Conservation (phyloP, 2,888 invertebrate species). For the Villa cingulata region DNA sequence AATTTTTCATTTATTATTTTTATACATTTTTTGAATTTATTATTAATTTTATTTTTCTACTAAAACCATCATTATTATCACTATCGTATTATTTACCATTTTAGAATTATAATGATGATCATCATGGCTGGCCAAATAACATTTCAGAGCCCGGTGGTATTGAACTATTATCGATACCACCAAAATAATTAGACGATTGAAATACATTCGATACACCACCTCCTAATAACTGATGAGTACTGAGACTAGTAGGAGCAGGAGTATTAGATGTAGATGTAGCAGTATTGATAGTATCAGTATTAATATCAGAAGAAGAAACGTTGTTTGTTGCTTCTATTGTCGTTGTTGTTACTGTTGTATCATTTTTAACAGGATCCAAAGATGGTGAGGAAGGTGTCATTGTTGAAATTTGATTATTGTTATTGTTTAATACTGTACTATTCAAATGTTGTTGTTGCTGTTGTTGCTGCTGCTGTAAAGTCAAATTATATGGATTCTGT, state of each 20-base stretch:
- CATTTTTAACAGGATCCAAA: slow-evolving; percentile 4
- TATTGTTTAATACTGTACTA: not conserved
- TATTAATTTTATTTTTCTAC: too few species aligned
- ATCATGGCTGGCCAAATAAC: slow-evolving; percentile 40
- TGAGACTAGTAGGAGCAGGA: too few species aligned
- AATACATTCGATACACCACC: slow-evolving; percentile 39
- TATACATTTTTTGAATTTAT: too few species aligned
- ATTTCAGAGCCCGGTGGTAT: slow-evolving; percentile 49
- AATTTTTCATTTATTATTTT: too few species aligned
- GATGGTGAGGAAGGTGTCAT: not conserved
- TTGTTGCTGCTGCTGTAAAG: slow-evolving; percentile 33
- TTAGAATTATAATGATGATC: too few species aligned
- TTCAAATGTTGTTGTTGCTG: slow-evolving; percentile 16
- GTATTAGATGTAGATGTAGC: too few species aligned
- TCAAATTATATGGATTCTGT: slow-evolving; percentile 34
- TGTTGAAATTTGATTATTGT: not conserved
- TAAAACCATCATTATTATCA: too few species aligned
- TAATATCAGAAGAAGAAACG: too few species aligned
- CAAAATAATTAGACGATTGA: slow-evolving; percentile 53
- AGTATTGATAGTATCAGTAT: too few species aligned
- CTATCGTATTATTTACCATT: too few species aligned
- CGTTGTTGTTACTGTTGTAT: slow-evolving; percentile 11
- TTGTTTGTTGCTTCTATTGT: slow-evolving; percentile 3
- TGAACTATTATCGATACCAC: slow-evolving; percentile 38
- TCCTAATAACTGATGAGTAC: not conserved